Conservation (phyloP, 2,888 invertebrate species). For the Hartigia nigra region DNA sequence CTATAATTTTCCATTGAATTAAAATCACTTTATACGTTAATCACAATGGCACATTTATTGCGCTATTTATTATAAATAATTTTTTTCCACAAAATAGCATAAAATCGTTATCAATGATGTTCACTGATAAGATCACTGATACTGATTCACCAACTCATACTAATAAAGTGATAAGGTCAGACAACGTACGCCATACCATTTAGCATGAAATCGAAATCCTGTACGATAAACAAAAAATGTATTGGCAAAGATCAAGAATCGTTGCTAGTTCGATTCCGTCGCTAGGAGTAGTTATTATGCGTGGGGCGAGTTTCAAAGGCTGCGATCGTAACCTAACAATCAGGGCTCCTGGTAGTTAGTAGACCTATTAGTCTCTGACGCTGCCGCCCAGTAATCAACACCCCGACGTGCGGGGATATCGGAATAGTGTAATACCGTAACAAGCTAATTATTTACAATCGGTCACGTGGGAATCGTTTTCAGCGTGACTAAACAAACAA, state of each 20-base stretch:
- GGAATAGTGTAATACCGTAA: constrained; percentile 24
- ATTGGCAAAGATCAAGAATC: not conserved
- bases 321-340: constrained; percentile 43
- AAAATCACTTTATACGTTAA: not conserved
- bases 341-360: constrained; percentile 42
- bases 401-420: constrained; percentile 1
- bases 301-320: constrained; percentile 40
- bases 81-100: not conserved
- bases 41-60: not conserved
- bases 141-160: not conserved
- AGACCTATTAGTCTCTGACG: constrained; percentile 39
- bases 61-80: not conserved
- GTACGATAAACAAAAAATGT: not conserved
- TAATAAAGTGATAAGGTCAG: not conserved
- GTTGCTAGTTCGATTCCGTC: constrained; percentile 3
- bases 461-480: constrained; percentile 25
- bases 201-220: not conserved
- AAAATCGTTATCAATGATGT: not conserved
- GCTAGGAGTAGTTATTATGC: constrained; percentile 19
- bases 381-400: constrained; percentile 45
- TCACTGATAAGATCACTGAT: too few relatives aligned
- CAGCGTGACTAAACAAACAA: not conserved
- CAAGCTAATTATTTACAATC: constrained; percentile 34
- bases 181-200: not conserved
- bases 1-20: not conserved